Evolutionary conservation across 1,140 invertebrate species (phyloP), one percentile per base, ranked within the genome.

Genomic region (Ladona fulva): DNA sequence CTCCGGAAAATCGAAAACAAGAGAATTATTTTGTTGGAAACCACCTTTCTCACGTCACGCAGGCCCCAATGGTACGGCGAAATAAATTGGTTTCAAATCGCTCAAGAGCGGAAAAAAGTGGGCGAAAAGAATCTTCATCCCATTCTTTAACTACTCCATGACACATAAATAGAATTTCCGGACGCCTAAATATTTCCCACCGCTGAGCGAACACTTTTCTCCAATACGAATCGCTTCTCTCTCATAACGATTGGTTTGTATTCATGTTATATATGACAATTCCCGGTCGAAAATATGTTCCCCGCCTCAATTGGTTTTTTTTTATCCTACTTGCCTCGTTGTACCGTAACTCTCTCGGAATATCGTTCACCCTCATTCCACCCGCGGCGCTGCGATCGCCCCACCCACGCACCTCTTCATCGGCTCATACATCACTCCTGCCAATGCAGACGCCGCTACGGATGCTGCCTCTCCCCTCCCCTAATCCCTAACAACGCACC

Each of bases 231-330:
- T 52, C 19, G n/a, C 1, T 6, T 22, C 52, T 66, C n/a, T 12
- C 52, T 66, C 52, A 66, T 66, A 66, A 66, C 14, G 52, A 66
- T 22, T 12, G 52, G 52, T 66, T 3, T 66, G 52, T 66, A 66
- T 66, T 66, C 52, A 12, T 66, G 52, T 66, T 66, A 66, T 66
- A 66, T 66, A 66, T 66, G 52, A 66, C 52, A 66, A 66, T 66
- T 66, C 52, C 52, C 5, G n/a, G 3, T 66, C 52, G n/a, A 22
- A 66, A 66, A 66, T 66, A 66, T 66, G 52, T 66, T 66, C 52
- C 16, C 16, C 52, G 52, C 52, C 52, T 22, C 52, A 12, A 66
- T 66, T 66, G 52, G 3, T 19, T 66, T n/a, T n/a, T 66, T 66
- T 66, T 66, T 66, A 16, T 66, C 52, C 52, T 66, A 66, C 52